Evolutionary conservation across 2,113 vertebrate species (phyloP).

Genomic region (Eulemur macaco): DNA sequence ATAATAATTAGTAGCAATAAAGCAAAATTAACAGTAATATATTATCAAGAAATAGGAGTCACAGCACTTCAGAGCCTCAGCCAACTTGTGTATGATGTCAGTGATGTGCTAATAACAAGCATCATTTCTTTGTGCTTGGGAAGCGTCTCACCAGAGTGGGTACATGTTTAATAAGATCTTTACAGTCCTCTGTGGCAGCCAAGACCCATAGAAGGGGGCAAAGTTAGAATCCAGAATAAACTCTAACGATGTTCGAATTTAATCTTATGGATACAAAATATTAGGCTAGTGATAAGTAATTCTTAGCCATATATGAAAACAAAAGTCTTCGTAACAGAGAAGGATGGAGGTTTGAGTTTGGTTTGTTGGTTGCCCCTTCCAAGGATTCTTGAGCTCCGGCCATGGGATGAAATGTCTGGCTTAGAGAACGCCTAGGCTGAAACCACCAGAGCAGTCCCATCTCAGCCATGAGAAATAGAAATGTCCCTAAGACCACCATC

Average conservation of each 20-base stretch:
- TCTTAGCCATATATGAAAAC: not conserved
- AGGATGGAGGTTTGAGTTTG: no score
- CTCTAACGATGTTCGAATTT: accelerated
- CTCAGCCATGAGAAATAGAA: not conserved
- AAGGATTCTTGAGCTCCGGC: not conserved
- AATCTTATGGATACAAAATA: not conserved
- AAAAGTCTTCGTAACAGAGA: no score
- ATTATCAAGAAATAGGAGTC: not conserved
- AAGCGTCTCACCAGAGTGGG: not conserved
- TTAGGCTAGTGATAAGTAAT: no score
- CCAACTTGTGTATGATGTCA: not conserved
- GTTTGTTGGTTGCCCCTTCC: no score
- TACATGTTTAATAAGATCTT: not conserved
- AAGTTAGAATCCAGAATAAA: not conserved
- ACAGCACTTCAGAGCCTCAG: not conserved
- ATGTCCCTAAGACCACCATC: not conserved
- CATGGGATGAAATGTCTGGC: not conserved
- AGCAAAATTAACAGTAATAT: not conserved
- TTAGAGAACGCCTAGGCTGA: not conserved
- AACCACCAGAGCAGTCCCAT: not conserved
- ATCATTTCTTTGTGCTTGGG: accelerated
- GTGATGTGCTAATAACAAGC: accelerated
- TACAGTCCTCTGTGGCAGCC: not conserved
- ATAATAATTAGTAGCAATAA: not conserved
- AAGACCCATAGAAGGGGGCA: not conserved